Base-by-base conservation (phyloP, 2,797 vertebrate genomes). In the Zenarchopterus dispar region DNA sequence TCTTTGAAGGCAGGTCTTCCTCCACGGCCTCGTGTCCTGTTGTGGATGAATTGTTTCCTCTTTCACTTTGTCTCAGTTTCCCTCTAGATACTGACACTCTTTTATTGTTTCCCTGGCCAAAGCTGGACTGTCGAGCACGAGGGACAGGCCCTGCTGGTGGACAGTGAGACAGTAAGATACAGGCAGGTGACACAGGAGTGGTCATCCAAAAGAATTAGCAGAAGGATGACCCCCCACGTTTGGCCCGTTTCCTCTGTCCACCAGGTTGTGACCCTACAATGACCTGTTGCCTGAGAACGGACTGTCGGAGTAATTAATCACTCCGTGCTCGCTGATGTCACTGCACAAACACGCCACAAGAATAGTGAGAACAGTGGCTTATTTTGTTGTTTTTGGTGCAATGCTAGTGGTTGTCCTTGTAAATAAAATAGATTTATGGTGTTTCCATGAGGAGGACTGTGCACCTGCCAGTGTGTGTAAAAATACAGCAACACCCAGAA, bases 1-100 rank as follows among this genome's bases (percentile, higher is more conserved):
- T 94, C 96, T 98, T 98, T 98, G 96, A 98, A 97, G 97, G 92
- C 92, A 93, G 94, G 95, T 96, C 97, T 93, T 96, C 96, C 96
- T 96, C 82, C 71, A 75, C 74, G 83, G 92, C 95, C 93, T 92
- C 78, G 88, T 92, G 93, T 96, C 94, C 95, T 94, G 91, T 96
- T 96, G 94, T 94, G 95, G 96, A 94, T 89, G 92, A 95, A 98
- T 96, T 95, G 93, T 94, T 99, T 99, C 97, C 97, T 96, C 91
- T 89, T 96, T 97, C 94, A 95, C 94, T 94, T 92, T 90, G 91
- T 92, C 90, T 93, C 75, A 78, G 82, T 90, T 91, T 94, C 80
- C 95, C 82, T 90, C 88, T 48, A 93, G 94, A 96, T 95, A 96
- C 93, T 94, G 95, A 97, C 94, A 95, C 91, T 65, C 73, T 70